Evolutionary conservation across 2,797 vertebrate species (phyloP).

Genomic region (Phalanger gymnotis): DNA sequence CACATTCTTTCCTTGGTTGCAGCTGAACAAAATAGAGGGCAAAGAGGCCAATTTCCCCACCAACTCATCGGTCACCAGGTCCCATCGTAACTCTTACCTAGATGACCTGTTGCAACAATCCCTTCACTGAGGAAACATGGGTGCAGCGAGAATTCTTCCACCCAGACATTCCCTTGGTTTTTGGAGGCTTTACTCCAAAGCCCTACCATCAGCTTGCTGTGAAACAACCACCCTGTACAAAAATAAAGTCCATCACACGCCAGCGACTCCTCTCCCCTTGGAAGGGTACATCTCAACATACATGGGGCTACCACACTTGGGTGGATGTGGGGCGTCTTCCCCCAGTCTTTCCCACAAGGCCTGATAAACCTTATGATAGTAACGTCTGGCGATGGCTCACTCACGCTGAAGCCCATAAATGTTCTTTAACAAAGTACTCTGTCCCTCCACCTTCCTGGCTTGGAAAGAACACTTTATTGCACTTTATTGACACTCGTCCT

Average conservation of each 20-base stretch:
- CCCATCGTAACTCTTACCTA: constrained; percentile 50
- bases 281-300: constrained; percentile 32
- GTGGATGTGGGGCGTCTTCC: constrained; percentile 77
- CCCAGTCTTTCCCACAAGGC: constrained; percentile 66
- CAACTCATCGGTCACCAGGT: background rate
- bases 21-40: background rate
- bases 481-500: constrained; percentile 59
- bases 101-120: constrained; percentile 29
- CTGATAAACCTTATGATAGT: constrained; percentile 75
- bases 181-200: constrained; percentile 72
- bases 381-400: constrained; percentile 78
- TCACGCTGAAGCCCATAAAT: background rate
- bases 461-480: constrained; percentile 74
- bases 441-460: constrained; percentile 80
- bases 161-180: background rate
- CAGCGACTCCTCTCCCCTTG: constrained; percentile 16
- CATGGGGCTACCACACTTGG: constrained; percentile 80
- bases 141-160: constrained; percentile 68
- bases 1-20: background rate
- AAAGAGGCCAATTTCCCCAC: background rate
- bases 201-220: constrained; percentile 58
- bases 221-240: constrained; percentile 54
- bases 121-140: background rate
- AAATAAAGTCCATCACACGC: constrained; percentile 57
- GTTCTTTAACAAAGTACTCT: background rate